Percentiles rank a stretch among this genome's conserved stretches.
These are phyloP conservation scores for Drosophila helvetica DNA, from an alignment of 2,888 invertebrate species.

Conservation along the genomic window DNA sequence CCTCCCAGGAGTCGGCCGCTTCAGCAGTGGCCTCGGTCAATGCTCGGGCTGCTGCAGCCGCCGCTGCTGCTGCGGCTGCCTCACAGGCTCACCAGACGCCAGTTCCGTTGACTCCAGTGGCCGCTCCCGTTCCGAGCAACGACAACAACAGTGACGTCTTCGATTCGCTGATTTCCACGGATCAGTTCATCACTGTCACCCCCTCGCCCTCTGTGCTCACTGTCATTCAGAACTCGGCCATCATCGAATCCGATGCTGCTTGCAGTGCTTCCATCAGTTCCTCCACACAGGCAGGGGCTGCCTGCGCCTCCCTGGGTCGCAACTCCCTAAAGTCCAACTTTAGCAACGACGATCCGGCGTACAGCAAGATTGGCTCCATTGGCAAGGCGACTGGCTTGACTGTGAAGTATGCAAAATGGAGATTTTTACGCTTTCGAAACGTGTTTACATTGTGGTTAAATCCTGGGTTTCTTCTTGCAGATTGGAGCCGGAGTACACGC, in stretches of 20 bases:
- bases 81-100: slow-evolving; percentile 48
- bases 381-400: slow-evolving; percentile 84
- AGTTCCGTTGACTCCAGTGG: slow-evolving; percentile 41
- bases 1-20: slow-evolving; percentile 80
- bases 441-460: neutral
- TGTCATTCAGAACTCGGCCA: slow-evolving; percentile 82
- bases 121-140: slow-evolving; percentile 40
- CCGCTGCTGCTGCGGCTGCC: slow-evolving; percentile 66
- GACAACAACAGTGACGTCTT: slow-evolving; percentile 67
- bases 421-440: neutral
- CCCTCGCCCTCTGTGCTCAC: slow-evolving; percentile 83
- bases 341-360: slow-evolving; percentile 83
- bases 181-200: slow-evolving; percentile 74
- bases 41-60: slow-evolving; percentile 79
- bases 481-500: slow-evolving; percentile 80
- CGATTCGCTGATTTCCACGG: slow-evolving; percentile 74
- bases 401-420: slow-evolving; percentile 73
- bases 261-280: slow-evolving; percentile 81
- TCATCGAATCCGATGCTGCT: slow-evolving; percentile 73
- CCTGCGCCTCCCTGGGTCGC: slow-evolving; percentile 81
- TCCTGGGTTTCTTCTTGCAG: slow-evolving; percentile 47
- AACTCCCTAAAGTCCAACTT: slow-evolving; percentile 84
- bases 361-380: slow-evolving; percentile 83
- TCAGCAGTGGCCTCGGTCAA: slow-evolving; percentile 78
- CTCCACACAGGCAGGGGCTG: slow-evolving; percentile 74